Base-by-base conservation (phyloP, 2,113 vertebrate genomes). In the Phocoena phocoena region DNA sequence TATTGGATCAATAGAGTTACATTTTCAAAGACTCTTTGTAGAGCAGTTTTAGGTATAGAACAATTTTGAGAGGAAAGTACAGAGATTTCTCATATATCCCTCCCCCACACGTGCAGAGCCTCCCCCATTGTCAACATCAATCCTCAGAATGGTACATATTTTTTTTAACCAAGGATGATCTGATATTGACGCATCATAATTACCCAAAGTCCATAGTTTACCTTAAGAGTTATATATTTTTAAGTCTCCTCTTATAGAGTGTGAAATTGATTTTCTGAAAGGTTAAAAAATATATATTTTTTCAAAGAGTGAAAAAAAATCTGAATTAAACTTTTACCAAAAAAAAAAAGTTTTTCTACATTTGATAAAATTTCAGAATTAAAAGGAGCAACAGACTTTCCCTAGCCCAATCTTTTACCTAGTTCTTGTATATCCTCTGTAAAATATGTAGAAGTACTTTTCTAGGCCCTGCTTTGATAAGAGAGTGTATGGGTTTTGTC, bases 241-340 rank as follows among this genome's bases (percentile, higher is more conserved):
- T 80, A 85, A 79, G 36, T 71, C 5, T 70, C 4, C 5, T 79
- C 44, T 50, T 89, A 31, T 18, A 7, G 12, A 41, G 2, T 83
- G 15, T 83, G 44, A 41, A 82, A 41, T 2, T 50, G 8, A 86
- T 79, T 88, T 95, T 90, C 55, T 58, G 53, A 93, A 93, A 68
- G 20, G 6, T 60, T 63, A 0, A 1, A 90, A 89, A 89, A 90
- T 58, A 50, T 71, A 9, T 3, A 5, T 50, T 65, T 5, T 81
- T 92, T 73, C 68, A 85, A 55, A 88, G n/a, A 88, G 18, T 83
- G 9, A 79, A 76, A 79, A 28, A 47, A 41, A 62, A 38, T 65
- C 33, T 91, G 8, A 80, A 70, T 84, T 80, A 74, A 83, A 62
- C 9, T 76, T 76, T 73, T 71, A 60, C 13, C 1, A 79, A 25